phyloP scores from a whole-genome alignment of 2,113 vertebrate genomes.

The Eublepharis macularius region DNA sequence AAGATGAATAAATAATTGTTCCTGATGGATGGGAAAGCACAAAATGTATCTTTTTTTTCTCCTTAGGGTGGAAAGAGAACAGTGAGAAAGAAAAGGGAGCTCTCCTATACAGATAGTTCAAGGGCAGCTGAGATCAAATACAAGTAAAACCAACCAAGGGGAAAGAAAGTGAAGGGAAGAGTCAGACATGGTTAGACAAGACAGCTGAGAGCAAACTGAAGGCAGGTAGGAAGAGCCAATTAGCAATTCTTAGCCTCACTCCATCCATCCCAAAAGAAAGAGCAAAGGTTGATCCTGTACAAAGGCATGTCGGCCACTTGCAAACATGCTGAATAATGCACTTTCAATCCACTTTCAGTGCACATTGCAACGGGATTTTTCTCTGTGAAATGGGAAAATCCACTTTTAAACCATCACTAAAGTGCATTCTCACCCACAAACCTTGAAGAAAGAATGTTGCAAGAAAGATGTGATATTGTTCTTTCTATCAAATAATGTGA shows the following conservation, averaged over 20 bases:
- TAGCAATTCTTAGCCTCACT: neutral
- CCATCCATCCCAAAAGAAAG: neutral
- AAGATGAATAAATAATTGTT: slow-evolving; percentile 58
- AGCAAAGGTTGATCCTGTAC: neutral
- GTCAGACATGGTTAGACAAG: neutral
- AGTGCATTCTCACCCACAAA: neutral
- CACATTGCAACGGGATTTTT: too few relatives aligned
- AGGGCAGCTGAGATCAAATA: slow-evolving; percentile 21
- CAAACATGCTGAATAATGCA: too few relatives aligned
- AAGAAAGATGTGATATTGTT: neutral
- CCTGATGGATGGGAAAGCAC: slow-evolving; percentile 56
- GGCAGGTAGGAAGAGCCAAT: neutral
- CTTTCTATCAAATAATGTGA: neutral
- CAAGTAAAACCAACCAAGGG: fast-evolving
- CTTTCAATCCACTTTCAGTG: too few relatives aligned
- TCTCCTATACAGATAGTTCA: slow-evolving; percentile 20
- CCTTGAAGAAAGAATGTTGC: neutral
- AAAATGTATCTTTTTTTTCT: neutral
- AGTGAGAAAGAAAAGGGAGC: neutral
- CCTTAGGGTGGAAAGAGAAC: neutral
- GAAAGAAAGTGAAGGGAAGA: neutral
- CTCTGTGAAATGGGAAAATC: too few relatives aligned
- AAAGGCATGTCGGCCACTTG: neutral
- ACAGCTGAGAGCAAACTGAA: neutral
- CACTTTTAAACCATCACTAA: too few relatives aligned